Evolutionary conservation across 92 coral and sea anemone genomes (phyloP), one percentile per base, ranked within the genome.

Genomic region (Montipora capitata): DNA sequence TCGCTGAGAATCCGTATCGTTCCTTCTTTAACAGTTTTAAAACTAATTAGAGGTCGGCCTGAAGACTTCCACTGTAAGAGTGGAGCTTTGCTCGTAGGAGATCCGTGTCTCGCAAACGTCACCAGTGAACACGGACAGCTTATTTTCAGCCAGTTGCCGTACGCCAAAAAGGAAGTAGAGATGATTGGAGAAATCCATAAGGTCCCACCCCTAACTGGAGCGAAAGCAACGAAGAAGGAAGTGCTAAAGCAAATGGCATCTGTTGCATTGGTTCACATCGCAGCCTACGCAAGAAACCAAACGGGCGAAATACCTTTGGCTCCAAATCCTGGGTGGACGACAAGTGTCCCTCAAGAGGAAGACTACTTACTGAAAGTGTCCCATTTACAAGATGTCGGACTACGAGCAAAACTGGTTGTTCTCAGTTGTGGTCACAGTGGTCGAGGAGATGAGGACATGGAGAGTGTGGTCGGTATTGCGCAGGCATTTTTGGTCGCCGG

Each of bases 111-210:
- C 18, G 20, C 0, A 61, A 17, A 61, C 16, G 18, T 61, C 0
- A 20, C 52, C 18, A 70, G 7, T 10, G 52, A 48, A 5, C 52
- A 48, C 52, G 52, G 52, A 48, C 52, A 48, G 52, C 52, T n/a
- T 14, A 11, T 3, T 1, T 58, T 35, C 3, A 6, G 5, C 14
- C 42, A 13, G 27, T 40, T 84, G 20, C 72, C 58, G 2, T 2
- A 35, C 45, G 81, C 88, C 69, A 72, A 40, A 12, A 42, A 45
- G n/a, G 88, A 83, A 57, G 88, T 45, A 5, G 39, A 71, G 5
- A 42, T 51, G 43, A 62, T 84, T 74, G 63, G 54, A 7, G 20
- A 57, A 48, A 68, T 72, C 8, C 65, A 72, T 38, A 52, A 73
- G 8, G 57, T 71, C 11, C n/a, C 65, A 20, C 76, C 82, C 3